Evolutionary conservation across 1,140 invertebrate genomes (phyloP).

Genomic region (Saccostrea echinata): DNA sequence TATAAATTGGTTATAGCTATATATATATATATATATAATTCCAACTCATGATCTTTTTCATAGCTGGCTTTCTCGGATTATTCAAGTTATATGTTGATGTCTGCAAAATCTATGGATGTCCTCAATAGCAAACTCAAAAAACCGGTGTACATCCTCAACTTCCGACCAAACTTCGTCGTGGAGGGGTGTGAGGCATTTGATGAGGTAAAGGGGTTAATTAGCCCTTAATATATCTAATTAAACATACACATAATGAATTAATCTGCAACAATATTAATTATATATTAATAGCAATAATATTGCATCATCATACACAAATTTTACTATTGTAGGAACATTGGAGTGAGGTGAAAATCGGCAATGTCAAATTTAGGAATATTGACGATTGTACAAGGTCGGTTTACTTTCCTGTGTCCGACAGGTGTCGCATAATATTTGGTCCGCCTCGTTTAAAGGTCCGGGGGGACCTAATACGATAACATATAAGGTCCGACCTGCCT

Average conservation of each 20-base stretch:
- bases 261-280: no score
- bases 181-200: conserved; percentile 71
- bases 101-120: conserved; percentile 70
- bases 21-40: no score
- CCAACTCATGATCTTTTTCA: not conserved
- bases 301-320: not conserved
- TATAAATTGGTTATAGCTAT: no score
- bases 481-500: no score
- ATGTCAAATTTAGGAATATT: conserved; percentile 62
- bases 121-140: conserved; percentile 73
- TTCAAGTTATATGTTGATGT: conserved; percentile 75
- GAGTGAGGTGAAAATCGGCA: conserved; percentile 63
- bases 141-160: conserved; percentile 69
- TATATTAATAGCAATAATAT: no score
- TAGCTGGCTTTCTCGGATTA: conserved; percentile 76
- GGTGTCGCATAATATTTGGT: no score
- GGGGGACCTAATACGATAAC: no score
- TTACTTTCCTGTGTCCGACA: not conserved
- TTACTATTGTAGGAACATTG: conserved; percentile 61
- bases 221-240: no score
- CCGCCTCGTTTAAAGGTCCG: no score
- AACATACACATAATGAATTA: no score
- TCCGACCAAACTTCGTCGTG: conserved; percentile 75
- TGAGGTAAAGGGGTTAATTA: conserved; percentile 56
- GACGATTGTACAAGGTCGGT: conserved; percentile 66